Percentiles rank a stretch among this genome's conserved stretches.
phyloP scores from a whole-genome alignment of 2,113 vertebrate species.

The Circaetus gallicus region DNA sequence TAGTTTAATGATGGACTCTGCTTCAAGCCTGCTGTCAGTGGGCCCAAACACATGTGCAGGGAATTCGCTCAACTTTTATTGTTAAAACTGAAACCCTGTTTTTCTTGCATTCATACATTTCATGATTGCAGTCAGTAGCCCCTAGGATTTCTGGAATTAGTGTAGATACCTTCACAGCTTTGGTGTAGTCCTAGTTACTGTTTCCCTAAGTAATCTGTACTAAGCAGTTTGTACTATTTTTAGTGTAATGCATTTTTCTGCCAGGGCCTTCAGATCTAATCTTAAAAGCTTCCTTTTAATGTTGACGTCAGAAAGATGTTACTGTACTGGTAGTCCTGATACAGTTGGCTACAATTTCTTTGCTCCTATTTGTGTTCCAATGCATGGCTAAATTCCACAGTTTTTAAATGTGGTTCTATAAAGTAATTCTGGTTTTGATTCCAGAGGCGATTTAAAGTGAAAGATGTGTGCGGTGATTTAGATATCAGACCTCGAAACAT shows the following conservation, averaged over 20 bases:
- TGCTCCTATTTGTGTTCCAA: neutral
- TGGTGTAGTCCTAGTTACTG: neutral
- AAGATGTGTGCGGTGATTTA: neutral
- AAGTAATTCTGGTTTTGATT: neutral
- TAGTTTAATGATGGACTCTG: neutral
- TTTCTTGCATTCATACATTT: neutral
- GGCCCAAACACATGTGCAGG: neutral
- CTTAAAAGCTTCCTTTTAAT: neutral
- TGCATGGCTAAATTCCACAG: neutral
- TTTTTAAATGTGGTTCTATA: neutral
- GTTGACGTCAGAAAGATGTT: neutral
- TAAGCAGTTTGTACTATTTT: neutral
- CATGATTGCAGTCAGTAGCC: accelerated
- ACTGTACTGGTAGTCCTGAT: neutral
- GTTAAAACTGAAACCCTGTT: neutral
- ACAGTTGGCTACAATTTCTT: neutral
- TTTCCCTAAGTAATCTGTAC: neutral
- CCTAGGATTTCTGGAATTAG: neutral
- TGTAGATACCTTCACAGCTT: neutral
- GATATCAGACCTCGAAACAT: neutral
- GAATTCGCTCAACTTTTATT: neutral
- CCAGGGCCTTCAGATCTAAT: neutral
- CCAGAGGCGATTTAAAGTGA: neutral
- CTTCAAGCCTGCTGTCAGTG: neutral
- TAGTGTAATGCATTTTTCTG: neutral